phyloP scores from a whole-genome alignment of 1,140 invertebrate genomes.

The Centruroides vittatus region DNA sequence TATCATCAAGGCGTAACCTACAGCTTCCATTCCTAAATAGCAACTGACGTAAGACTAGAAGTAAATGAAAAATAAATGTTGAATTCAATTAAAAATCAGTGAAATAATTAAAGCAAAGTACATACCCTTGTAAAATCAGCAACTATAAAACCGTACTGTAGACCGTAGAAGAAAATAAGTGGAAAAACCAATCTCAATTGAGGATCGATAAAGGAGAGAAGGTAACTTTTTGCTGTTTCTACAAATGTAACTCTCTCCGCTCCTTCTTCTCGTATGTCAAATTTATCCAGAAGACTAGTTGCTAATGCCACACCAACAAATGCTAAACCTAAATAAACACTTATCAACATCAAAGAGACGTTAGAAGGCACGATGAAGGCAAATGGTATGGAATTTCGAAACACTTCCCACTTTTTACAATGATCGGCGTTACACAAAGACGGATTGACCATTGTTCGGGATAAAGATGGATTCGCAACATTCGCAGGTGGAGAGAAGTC shows the following conservation, averaged over 20 bases:
- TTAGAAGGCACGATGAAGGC: slow-evolving; percentile 15
- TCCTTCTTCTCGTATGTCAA: slow-evolving; percentile 18
- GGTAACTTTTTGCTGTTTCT: neutral
- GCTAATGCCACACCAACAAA: slow-evolving; percentile 15
- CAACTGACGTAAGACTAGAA: slow-evolving; percentile 32
- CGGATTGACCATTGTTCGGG: slow-evolving; percentile 4
- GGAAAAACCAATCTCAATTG: slow-evolving; percentile 28
- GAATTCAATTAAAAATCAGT: neutral
- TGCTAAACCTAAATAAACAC: slow-evolving; percentile 13
- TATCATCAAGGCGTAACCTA: slow-evolving; percentile 29
- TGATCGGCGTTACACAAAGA: slow-evolving; percentile 10
- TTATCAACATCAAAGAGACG: slow-evolving; percentile 15
- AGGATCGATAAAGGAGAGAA: slow-evolving; percentile 22
- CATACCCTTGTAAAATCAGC: slow-evolving; percentile 33
- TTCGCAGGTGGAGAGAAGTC: slow-evolving; percentile 1
- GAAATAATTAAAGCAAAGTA: neutral
- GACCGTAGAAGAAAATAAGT: slow-evolving; percentile 30
- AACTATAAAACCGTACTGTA: slow-evolving; percentile 33
- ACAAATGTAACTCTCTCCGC: slow-evolving; percentile 1
- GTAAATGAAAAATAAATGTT: slow-evolving; percentile 8
- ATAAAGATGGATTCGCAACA: slow-evolving; percentile 6
- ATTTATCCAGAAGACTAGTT: slow-evolving; percentile 17
- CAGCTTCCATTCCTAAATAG: slow-evolving; percentile 28
- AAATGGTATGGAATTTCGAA: slow-evolving; percentile 11
- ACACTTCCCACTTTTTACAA: slow-evolving; percentile 4